A percentile compares a stretch with the other conserved stretches of the same genome.
Evolutionary conservation across 2,888 invertebrate genomes (phyloP).

Genomic region (Anagyrus pseudococci): DNA sequence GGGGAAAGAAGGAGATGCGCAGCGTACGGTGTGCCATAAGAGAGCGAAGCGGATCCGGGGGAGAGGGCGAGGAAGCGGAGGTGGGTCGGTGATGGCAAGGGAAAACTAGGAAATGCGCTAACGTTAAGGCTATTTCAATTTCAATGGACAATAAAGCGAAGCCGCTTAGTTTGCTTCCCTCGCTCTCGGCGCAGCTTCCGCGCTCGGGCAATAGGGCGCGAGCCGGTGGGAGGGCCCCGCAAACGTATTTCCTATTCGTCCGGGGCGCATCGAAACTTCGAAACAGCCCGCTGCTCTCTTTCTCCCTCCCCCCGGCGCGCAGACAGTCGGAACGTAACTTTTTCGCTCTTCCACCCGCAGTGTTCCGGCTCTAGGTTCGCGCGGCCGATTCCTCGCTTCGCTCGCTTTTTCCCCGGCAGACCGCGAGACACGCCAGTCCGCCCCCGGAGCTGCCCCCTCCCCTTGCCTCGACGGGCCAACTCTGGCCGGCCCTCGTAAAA

Average conservation of each 20-base stretch:
- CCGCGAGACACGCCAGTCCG: no score
- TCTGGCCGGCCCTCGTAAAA: conserved; percentile 30
- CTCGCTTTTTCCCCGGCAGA: conserved; percentile 1
- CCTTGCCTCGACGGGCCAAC: no score
- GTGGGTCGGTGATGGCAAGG: no score
- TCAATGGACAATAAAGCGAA: conserved; percentile 36
- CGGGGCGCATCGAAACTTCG: conserved; percentile 26
- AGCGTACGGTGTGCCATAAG: no score
- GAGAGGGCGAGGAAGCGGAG: no score
- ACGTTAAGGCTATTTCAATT: conserved; percentile 35
- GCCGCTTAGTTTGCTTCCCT: conserved; percentile 28
- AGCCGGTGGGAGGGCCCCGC: not conserved
- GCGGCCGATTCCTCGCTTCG: conserved; percentile 1
- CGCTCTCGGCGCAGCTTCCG: not conserved
- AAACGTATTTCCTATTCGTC: conserved; percentile 25
- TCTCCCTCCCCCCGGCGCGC: conserved; percentile 2
- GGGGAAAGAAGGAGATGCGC: no score
- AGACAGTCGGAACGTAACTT: not conserved
- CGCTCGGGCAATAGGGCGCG: not conserved
- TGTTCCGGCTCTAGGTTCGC: not conserved
- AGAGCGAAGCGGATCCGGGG: no score
- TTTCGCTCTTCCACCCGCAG: not conserved
- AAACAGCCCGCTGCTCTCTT: conserved; percentile 10
- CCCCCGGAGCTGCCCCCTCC: no score
- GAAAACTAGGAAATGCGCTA: conserved; percentile 32